Percentiles rank a stretch among this genome's conserved stretches.
Evolutionary conservation across 2,888 invertebrate genomes (phyloP).

Genomic region (Augochlorella aurata): DNA sequence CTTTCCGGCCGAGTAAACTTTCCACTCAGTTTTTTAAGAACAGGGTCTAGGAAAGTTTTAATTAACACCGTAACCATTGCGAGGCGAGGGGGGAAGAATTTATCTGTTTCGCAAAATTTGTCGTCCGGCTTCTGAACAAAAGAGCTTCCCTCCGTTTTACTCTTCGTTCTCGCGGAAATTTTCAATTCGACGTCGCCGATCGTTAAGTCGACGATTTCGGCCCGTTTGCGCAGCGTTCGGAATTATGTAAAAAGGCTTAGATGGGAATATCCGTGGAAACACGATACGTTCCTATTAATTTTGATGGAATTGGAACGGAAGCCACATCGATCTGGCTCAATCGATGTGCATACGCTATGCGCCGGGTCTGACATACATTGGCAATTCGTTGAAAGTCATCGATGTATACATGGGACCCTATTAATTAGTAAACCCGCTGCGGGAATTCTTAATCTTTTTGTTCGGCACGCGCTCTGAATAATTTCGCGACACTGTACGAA

Average conservation of each 20-base stretch:
- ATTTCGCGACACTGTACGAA: not conserved
- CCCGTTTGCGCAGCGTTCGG: conserved; percentile 31
- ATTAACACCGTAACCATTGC: conserved; percentile 5
- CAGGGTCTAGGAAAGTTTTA: not conserved
- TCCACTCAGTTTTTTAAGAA: conserved; percentile 11
- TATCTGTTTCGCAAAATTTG: not conserved
- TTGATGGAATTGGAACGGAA: conserved; percentile 57
- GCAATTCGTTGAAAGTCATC: conserved; percentile 48
- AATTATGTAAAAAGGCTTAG: conserved; percentile 44
- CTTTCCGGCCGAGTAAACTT: conserved; percentile 27
- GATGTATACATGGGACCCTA: conserved; percentile 13
- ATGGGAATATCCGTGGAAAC: conserved; percentile 37
- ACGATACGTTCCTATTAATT: conserved; percentile 58
- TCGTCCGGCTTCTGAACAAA: not conserved
- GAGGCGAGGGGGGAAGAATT: not conserved
- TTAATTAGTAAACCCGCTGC: not conserved
- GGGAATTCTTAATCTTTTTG: not conserved
- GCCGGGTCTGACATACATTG: conserved; percentile 49
- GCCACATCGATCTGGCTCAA: conserved; percentile 55
- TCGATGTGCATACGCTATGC: conserved; percentile 56
- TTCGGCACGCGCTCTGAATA: not conserved
- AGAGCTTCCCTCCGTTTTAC: too few species aligned
- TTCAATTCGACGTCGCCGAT: not conserved
- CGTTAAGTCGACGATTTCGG: conserved; percentile 23
- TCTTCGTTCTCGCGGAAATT: not conserved